These are phyloP conservation scores for Aphidius gifuensis DNA, from an alignment of 1,140 invertebrate species.

Conservation along the genomic window DNA sequence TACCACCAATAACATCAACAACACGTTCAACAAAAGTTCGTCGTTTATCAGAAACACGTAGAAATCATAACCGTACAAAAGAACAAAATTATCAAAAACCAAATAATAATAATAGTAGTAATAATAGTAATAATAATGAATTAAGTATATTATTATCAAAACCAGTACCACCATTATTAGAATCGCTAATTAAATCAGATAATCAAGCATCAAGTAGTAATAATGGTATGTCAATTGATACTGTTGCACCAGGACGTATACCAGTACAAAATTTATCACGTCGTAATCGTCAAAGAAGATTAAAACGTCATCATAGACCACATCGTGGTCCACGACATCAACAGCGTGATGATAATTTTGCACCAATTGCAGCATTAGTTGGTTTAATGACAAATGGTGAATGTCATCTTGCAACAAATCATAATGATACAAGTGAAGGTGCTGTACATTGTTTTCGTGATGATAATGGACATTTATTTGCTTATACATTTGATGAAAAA, in stretches of 20 bases:
- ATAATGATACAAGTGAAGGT: constrained; percentile 84
- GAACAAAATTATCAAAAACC: constrained; percentile 26
- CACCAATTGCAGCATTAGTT: constrained; percentile 38
- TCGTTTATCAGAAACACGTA: constrained; percentile 37
- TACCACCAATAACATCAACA: too few species aligned
- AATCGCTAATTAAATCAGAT: constrained; percentile 59
- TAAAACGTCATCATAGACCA: constrained; percentile 20
- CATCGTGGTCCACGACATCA: constrained; percentile 28
- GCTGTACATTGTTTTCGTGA: constrained; percentile 83
- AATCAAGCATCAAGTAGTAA: constrained; percentile 12
- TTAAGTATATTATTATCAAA: constrained; percentile 62
- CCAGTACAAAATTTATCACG: constrained; percentile 8
- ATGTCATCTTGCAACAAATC: constrained; percentile 74
- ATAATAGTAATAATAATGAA: constrained; percentile 62
- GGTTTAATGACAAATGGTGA: constrained; percentile 54
- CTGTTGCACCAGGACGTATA: background rate
- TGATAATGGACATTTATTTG: constrained; percentile 69
- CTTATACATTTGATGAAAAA: constrained; percentile 84
- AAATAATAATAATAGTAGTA: background rate
- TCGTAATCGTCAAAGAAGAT: constrained; percentile 19
- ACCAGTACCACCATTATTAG: constrained; percentile 60
- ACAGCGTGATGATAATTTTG: constrained; percentile 37
- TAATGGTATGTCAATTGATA: too few species aligned
- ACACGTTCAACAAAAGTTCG: background rate
- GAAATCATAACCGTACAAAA: constrained; percentile 52